Evolutionary conservation across 2,113 vertebrate species (phyloP).

Genomic region (Gopherus flavomarginatus): DNA sequence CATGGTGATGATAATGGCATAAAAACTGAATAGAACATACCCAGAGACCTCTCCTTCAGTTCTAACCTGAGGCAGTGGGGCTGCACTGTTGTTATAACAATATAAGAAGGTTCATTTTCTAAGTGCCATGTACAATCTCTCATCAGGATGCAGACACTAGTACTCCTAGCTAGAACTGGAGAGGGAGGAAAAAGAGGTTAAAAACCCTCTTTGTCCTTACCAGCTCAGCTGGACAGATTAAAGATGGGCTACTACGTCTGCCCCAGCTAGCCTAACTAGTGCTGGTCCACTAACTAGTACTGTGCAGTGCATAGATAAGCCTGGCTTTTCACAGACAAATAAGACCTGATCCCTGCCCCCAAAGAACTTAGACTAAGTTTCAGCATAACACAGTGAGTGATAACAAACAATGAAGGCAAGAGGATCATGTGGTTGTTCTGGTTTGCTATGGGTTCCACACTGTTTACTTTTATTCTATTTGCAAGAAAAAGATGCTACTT

Average conservation of each 20-base stretch:
- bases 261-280: not conserved
- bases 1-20: rapidly evolving
- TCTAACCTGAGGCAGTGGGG: not conserved
- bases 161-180: not conserved
- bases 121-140: rapidly evolving
- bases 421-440: no score
- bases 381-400: rapidly evolving
- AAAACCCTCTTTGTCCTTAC: not conserved
- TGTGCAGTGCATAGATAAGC: not conserved
- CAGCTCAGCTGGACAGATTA: not conserved
- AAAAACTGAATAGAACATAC: not conserved
- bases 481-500: not conserved
- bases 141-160: rapidly evolving
- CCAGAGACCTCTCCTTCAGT: not conserved
- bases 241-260: not conserved
- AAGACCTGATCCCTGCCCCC: not conserved
- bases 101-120: rapidly evolving
- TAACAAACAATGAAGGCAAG: not conserved
- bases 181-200: no score
- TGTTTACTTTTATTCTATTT: not conserved
- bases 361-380: not conserved
- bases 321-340: not conserved
- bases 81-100: not conserved
- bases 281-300: not conserved
- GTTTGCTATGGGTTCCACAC: not conserved